phyloP scores from a whole-genome alignment of 2,797 vertebrate genomes.

The Sebastes taczanowskii region DNA sequence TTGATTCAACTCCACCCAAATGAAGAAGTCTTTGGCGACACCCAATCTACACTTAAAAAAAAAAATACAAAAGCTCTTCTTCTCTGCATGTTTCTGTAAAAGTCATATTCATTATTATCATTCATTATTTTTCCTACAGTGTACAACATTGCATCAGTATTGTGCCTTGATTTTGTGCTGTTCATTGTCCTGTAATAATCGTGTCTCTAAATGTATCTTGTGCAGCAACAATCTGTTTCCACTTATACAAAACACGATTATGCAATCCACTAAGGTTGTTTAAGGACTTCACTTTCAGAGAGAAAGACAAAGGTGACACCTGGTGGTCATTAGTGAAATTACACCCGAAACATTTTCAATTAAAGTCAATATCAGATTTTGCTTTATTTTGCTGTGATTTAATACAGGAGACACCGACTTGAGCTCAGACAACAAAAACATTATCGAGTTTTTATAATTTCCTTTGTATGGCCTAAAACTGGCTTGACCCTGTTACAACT shows the following conservation, averaged over 20 bases:
- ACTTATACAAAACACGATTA: constrained; percentile 2
- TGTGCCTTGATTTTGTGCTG: not conserved
- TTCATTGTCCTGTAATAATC: not conserved
- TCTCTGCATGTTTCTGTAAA: not conserved
- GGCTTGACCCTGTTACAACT: not conserved
- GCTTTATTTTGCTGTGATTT: not conserved
- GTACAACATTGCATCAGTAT: not conserved
- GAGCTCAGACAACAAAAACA: not conserved
- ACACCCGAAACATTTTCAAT: not conserved
- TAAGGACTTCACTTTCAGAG: not conserved
- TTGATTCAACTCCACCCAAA: constrained; percentile 35
- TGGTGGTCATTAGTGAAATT: constrained; percentile 23
- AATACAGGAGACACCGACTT: not conserved
- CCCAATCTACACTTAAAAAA: not conserved
- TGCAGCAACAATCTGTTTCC: constrained; percentile 33
- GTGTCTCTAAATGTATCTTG: constrained; percentile 5
- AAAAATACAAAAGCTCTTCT: not conserved
- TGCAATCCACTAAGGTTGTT: not conserved
- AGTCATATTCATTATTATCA: not conserved
- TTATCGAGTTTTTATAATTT: not conserved
- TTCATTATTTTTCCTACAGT: not conserved
- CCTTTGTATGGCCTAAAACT: not conserved
- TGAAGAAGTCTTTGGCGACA: not conserved
- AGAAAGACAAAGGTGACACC: constrained; percentile 34
- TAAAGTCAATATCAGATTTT: not conserved